A percentile compares a stretch with the other conserved stretches of the same genome.
Evolutionary conservation across 2,113 vertebrate species (phyloP).

Genomic region (Mionectes macconnelli): DNA sequence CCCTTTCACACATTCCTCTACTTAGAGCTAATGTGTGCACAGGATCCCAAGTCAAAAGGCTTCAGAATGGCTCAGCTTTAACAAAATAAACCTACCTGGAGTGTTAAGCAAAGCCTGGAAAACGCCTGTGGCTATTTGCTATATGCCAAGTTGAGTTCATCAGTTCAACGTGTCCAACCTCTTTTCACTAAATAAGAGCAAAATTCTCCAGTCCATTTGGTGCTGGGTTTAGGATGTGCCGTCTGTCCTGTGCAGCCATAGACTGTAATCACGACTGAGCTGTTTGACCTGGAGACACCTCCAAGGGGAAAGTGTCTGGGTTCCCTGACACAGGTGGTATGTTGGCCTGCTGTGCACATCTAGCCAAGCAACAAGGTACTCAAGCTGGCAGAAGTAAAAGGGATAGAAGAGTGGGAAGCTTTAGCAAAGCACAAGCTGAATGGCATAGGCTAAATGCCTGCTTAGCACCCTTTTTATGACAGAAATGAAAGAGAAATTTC

Average conservation of each 20-base stretch:
- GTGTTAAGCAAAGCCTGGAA: background rate
- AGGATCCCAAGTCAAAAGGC: background rate
- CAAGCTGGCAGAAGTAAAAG: background rate
- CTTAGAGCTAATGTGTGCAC: background rate
- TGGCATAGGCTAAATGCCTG: background rate
- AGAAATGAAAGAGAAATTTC: background rate
- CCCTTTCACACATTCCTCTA: background rate
- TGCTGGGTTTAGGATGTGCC: background rate
- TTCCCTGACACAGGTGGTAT: background rate
- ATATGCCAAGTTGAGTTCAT: background rate
- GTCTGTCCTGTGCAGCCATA: background rate
- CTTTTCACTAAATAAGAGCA: slow-evolving; percentile 24
- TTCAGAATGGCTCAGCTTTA: background rate
- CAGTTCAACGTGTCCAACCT: background rate
- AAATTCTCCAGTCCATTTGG: background rate
- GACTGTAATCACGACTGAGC: background rate
- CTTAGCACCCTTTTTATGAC: background rate
- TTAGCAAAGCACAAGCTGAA: background rate
- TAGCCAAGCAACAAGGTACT: background rate
- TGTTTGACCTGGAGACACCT: background rate
- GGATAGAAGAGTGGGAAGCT: background rate
- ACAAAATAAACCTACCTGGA: background rate
- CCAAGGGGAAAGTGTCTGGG: fast-evolving
- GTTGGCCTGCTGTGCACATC: background rate
- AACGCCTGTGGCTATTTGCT: background rate